Conservation (phyloP, 2,888 invertebrate genomes). For the Tetheella fluctuosa region DNA sequence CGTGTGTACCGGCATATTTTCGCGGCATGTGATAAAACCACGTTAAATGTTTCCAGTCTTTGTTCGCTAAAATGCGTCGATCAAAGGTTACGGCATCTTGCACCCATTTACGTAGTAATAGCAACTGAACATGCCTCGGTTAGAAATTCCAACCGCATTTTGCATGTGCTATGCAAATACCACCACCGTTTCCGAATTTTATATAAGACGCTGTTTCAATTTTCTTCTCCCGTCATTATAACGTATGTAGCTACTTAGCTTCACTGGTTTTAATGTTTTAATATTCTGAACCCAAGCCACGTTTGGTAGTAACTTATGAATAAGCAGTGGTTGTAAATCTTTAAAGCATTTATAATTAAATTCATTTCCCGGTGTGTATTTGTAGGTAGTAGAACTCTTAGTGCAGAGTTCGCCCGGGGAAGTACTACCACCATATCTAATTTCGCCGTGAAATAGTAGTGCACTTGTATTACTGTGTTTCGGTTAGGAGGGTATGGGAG, state of each 20-base stretch:
- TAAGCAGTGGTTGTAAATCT: not conserved
- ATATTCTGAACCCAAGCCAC: not conserved
- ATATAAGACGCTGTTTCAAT: conserved; percentile 37
- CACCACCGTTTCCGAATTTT: conserved; percentile 31
- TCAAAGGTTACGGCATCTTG: conserved; percentile 41
- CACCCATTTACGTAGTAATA: conserved; percentile 37
- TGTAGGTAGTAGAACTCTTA: too few relatives aligned
- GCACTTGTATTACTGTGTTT: too few relatives aligned
- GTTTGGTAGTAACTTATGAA: conserved; percentile 4
- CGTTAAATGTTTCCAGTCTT: conserved; percentile 43
- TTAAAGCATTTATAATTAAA: conserved; percentile 21
- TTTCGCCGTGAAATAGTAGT: too few relatives aligned
- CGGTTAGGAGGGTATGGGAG: too few relatives aligned
- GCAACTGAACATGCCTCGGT: conserved; percentile 16
- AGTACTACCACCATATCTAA: too few relatives aligned
- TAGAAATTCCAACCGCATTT: conserved; percentile 38
- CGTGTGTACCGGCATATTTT: conserved; percentile 41
- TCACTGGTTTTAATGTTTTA: conserved; percentile 13
- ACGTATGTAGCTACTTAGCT: conserved; percentile 12
- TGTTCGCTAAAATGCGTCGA: conserved; percentile 49
- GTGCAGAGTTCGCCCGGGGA: too few relatives aligned
- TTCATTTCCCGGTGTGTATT: conserved; percentile 17
- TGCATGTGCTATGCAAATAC: conserved; percentile 41
- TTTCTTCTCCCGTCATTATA: conserved; percentile 30
- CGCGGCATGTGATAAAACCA: conserved; percentile 35